Evolutionary conservation across 1,140 invertebrate species (phyloP), one percentile per base, ranked within the genome.

Genomic region (Drosophila lowei): DNA sequence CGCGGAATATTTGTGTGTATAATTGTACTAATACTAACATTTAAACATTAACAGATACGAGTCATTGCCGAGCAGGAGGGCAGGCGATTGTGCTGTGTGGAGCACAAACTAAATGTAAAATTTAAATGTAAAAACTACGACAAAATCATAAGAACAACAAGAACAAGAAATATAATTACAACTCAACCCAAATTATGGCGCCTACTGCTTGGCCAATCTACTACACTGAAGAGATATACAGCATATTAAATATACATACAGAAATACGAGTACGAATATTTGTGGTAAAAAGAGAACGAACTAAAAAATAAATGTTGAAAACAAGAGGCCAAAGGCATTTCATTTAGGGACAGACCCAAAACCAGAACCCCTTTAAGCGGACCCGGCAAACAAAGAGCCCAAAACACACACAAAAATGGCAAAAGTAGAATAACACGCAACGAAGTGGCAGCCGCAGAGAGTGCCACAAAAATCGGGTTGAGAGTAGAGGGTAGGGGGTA

Each of bases 281-380:
- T 88, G 83, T 88, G 83, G 83, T 86, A 88, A 86, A 88, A 86
- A 88, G 72, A 67, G 52, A 77, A 86, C 41, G 50, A 80, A 78
- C 77, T 74, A 75, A 70, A 65, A 88, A 88, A 88, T 88, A 88
- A 88, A 88, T 88, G 83, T 88, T 88, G 62, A 88, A 86, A 86
- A 86, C 83, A 78, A 77, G 81, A 59, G 50, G 15, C 54, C 46
- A 30, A 25, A 43, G 48, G 56, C 52, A 30, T 86, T 85, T 74
- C 58, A 52, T 63, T 75, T 28, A 21, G 50, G 30, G 42, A 34
- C 56, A 43, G 42, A 50, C 74, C 49, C 70, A 4, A 3, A 25
- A 25, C 23, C 28, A 43, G 50, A 43, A 28, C 62, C 72, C 50
- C 54, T 52, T 16, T 44, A 58, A 68, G 30, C 25, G 23, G 52